Conservation (phyloP, 2,888 invertebrate genomes). For the Sinopyrophorus schimmeli region DNA sequence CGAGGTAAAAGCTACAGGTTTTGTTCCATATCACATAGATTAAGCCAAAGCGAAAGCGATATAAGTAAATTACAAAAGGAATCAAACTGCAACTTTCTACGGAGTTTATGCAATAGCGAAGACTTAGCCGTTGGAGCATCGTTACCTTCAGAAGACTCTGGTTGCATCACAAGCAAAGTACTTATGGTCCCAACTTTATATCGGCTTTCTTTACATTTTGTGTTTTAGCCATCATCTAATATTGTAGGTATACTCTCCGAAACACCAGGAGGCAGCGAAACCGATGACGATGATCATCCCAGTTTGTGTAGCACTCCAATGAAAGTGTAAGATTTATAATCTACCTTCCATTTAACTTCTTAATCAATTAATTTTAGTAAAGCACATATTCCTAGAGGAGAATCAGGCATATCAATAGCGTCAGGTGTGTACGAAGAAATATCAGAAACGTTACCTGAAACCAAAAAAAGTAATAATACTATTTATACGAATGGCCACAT, state of each 20-base stretch:
- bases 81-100: conserved; percentile 37
- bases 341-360: neutral
- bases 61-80: conserved; percentile 43
- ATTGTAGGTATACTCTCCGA: conserved; percentile 42
- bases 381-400: conserved; percentile 52
- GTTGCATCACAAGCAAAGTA: conserved; percentile 2
- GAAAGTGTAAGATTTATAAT: conserved; percentile 3
- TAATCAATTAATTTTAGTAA: conserved; percentile 8
- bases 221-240: conserved; percentile 22
- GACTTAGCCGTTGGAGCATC: conserved; percentile 52
- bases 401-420: conserved; percentile 63
- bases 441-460: conserved; percentile 50
- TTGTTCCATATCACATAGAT: conserved; percentile 43
- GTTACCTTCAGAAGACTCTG: conserved; percentile 50
- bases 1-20: conserved; percentile 45
- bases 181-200: neutral
- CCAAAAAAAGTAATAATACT: conserved; percentile 10
- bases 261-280: conserved; percentile 55
- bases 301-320: no score
- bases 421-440: conserved; percentile 75
- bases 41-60: conserved; percentile 60
- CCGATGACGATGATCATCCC: conserved; percentile 30
- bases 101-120: conserved; percentile 40
- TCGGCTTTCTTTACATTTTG: neutral
- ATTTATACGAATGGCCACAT: conserved; percentile 30